These are phyloP conservation scores for Mellilla xanthometata DNA, from an alignment of 2,888 invertebrate genomes.

Conservation along the genomic window DNA sequence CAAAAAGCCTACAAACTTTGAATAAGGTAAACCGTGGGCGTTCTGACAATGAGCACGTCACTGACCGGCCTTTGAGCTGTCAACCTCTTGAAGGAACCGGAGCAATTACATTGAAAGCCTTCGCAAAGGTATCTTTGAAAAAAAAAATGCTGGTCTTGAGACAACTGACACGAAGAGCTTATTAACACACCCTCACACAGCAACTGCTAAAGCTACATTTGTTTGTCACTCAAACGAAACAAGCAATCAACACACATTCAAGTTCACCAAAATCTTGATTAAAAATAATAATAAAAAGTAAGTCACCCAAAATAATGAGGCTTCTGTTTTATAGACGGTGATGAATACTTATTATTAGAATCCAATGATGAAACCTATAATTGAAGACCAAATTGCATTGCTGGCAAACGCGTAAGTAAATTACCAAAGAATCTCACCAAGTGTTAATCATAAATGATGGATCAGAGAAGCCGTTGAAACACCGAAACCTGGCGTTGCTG, in stretches of 20 bases:
- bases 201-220: conserved; percentile 7
- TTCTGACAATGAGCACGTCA: conserved; percentile 79
- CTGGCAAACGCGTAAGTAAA: conserved; percentile 35
- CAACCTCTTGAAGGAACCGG: conserved; percentile 76
- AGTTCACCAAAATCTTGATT: no score
- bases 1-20: conserved; percentile 66
- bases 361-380: conserved; percentile 33
- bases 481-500: conserved; percentile 41
- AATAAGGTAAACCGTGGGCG: conserved; percentile 79
- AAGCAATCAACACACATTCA: conserved; percentile 32
- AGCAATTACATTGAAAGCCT: conserved; percentile 81
- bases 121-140: conserved; percentile 75
- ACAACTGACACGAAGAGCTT: conserved; percentile 71
- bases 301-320: conserved; percentile 32
- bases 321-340: conserved; percentile 43
- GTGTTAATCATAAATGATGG: conserved; percentile 60
- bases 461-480: conserved; percentile 66
- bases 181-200: conserved; percentile 66
- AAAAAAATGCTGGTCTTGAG: conserved; percentile 71
- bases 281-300: conserved; percentile 32
- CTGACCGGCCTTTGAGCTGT: conserved; percentile 77
- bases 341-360: conserved; percentile 38
- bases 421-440: conserved; percentile 55
- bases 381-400: conserved; percentile 36
- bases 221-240: conserved; percentile 32